Evolutionary conservation across 2,113 vertebrate species (phyloP).

Genomic region (Oriolus oriolus): DNA sequence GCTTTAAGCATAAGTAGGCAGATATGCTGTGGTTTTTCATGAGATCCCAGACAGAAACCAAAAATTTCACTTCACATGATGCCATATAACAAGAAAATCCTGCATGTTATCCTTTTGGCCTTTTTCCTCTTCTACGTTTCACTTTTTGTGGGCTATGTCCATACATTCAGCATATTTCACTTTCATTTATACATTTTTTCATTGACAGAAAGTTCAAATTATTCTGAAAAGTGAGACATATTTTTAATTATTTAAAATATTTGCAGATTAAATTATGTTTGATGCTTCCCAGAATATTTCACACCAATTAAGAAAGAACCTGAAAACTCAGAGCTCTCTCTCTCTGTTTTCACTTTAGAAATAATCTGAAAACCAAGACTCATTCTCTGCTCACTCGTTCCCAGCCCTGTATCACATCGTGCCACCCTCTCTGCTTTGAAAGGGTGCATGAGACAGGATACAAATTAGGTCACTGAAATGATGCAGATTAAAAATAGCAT

Average conservation of each 20-base stretch:
- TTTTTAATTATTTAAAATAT: background rate
- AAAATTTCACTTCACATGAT: background rate
- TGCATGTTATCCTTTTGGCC: background rate
- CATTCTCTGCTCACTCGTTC: background rate
- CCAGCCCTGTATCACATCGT: background rate
- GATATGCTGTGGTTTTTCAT: background rate
- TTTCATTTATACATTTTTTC: background rate
- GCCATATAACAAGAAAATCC: background rate
- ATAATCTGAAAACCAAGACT: background rate
- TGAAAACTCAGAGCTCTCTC: background rate
- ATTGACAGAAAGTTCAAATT: background rate
- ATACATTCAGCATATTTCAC: background rate
- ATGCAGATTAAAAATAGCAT: constrained; percentile 16
- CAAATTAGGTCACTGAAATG: constrained; percentile 6
- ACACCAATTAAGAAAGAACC: background rate
- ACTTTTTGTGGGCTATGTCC: background rate
- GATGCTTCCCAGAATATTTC: background rate
- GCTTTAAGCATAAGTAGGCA: background rate
- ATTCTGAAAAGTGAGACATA: background rate
- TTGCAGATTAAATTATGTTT: background rate
- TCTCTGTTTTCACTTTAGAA: background rate
- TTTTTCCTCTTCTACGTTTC: background rate
- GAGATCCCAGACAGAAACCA: background rate
- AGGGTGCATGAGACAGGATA: background rate
- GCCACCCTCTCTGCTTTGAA: background rate